Base-by-base conservation (phyloP, 2,113 vertebrate species). In the Notothenia coriiceps region DNA sequence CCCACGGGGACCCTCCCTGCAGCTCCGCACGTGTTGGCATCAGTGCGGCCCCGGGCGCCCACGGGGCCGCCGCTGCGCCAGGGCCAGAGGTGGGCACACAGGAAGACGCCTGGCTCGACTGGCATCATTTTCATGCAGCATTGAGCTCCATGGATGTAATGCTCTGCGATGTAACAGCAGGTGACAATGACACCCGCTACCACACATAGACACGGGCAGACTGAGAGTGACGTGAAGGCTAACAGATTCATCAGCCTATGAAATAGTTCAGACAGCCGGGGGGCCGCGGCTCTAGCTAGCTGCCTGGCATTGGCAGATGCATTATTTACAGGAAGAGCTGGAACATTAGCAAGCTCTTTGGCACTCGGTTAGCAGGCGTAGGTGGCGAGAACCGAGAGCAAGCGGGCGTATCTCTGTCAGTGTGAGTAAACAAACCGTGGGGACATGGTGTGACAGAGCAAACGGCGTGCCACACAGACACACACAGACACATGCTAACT, bases 351-450 rank as follows among this genome's bases (percentile, higher is more conserved):
- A 8, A 80, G 81, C 74, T 83, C 84, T 87, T 92, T 92, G 91
- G 89, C 92, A 91, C 90, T 89, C 20, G 76, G 80, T 77, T 88
- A 80, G 78, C 70, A 69, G 33, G 81, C 57, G 59, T 68, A 76
- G 82, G 68, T 65, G 79, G 77, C 17, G 84, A 72, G 84, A 72
- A 70, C 80, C 82, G 66, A 80, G 74, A 50, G 82, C 57, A 46
- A 82, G 82, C 74, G 57, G 81, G 89, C 51, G 87, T 90, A 91
- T 91, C 90, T 91, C 86, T 93, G 94, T 93, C 93, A 89, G 90
- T 79, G 90, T 80, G 90, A 91, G 86, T 93, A 93, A 94, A 94
- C 91, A 94, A 92, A 90, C 87, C 89, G 86, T 64, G 77, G 81
- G 89, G 88, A 92, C 91, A 88, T 72, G 83, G 83, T 87, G 90